Conservation (phyloP, 2,888 invertebrate species). For the Antitype chi region DNA sequence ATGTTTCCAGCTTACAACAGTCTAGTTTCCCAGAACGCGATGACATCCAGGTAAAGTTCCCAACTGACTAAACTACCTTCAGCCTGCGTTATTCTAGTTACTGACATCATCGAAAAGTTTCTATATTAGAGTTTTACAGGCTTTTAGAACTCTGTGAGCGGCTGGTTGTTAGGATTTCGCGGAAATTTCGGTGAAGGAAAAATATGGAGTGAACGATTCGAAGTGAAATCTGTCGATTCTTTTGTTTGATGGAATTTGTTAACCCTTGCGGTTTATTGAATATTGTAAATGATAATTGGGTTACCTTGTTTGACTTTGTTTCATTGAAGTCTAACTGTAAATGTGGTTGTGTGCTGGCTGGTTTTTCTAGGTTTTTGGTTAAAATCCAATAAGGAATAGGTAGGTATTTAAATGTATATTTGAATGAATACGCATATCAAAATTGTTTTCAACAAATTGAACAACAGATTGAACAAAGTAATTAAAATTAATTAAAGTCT, state of each 20-base stretch:
- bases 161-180: conserved; percentile 20
- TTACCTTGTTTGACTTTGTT: conserved; percentile 8
- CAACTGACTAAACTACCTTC: conserved; percentile 41
- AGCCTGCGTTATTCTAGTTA: conserved; percentile 17
- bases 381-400: neutral
- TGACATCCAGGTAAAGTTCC: conserved; percentile 59
- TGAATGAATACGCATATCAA: too few species aligned
- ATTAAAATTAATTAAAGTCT: too few species aligned
- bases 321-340: neutral
- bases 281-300: neutral
- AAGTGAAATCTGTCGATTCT: neutral
- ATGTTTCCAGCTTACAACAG: conserved; percentile 25
- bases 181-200: conserved; percentile 14
- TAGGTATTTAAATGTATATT: neutral
- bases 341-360: neutral
- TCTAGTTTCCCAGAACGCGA: conserved; percentile 25
- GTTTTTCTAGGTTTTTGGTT: neutral
- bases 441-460: too few species aligned
- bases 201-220: conserved; percentile 1
- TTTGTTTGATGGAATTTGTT: neutral
- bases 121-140: conserved; percentile 40
- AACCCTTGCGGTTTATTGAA: conserved; percentile 3
- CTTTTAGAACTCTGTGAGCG: conserved; percentile 31
- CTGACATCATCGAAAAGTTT: conserved; percentile 54
- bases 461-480: too few species aligned